Evolutionary conservation across 1,140 invertebrate species (phyloP), one percentile per base, ranked within the genome.

Genomic region (Pogonomyrmex californicus): DNA sequence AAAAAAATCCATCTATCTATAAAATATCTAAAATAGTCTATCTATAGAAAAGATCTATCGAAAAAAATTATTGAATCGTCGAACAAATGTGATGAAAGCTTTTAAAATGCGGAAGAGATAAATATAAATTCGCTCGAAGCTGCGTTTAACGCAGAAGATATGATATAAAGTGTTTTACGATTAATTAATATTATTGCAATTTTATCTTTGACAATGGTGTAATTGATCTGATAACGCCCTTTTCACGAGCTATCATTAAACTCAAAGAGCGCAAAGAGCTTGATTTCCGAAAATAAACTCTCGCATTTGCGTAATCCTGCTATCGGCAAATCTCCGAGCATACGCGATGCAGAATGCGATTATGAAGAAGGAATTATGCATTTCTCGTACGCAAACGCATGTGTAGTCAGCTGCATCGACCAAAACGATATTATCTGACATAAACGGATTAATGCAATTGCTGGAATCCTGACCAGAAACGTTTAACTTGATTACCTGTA

Each of bases 221-320:
- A 54, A 23, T 36, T 6, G 41, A 7, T 44, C 17, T 17, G 56
- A 60, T 63, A 66, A 79, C 33, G 36, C 30, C 38, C 71, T 51
- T 9, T 44, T 70, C 65, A 23, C 23, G 23, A 76, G 6, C n/a
- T 38, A 77, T 63, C 49, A 30, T 51, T 63, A 75, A 60, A 60
- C 44, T 23, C 51, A 33, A 60, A 63, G 33, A 51, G 2, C 30
- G 14, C 36, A 17, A 44, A 49, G 65, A 30, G 41, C 38, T 49
- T 41, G 54, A 86, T 79, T 86, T 60, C 51, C 83, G 54, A 83
- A 77, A 82, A 89, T 88, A 78, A 89, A 70, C 75, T 71, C 10
- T 56, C 62, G 47, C 68, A 86, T 89, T 89, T 75, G 47, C 36
- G 30, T 86, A 88, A 89, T 75, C 79, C 87, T 66, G 79, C 79